Evolutionary conservation across 2,797 vertebrate genomes (phyloP), one percentile per base, ranked within the genome.

Genomic region (Enteromius argenteus): DNA sequence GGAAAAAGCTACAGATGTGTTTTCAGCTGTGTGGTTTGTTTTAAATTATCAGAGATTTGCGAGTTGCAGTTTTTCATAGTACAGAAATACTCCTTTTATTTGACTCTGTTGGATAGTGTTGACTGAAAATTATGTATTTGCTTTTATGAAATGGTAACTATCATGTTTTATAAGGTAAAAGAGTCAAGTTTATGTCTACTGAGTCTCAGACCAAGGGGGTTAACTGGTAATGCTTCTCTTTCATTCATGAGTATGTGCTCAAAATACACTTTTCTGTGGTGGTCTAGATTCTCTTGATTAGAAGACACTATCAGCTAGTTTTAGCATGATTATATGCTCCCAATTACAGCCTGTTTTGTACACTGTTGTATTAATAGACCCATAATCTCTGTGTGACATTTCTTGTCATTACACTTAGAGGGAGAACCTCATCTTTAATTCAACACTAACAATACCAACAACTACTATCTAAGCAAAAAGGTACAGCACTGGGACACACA

Each of bases 321-420:
- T 81, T 53, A 58, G 51, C 35, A 15, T 85, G 79, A 83, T 74
- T 87, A 86, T 66, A 82, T 76, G 73, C 73, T 83, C 56, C 78
- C 82, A 37, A 49, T 85, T 85, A 81, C 60, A 71, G 35, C 9
- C 62, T 11, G 15, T 56, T 81, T 85, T 81, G 17, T 53, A 77
- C 44, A 68, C 64, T 30, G 74, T 75, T 53, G 17, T 78, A 82
- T 72, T 82, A 84, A 86, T 86, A 67, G 66, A 32, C n/a, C 46
- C 46, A 17, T 32, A 9, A 4, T 79, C 83, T 85, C 62, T 72
- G 37, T 71, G 76, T 79, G 35, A 86, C 19, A 23, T 76, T 75
- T 66, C 66, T 51, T 73, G 71, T 71, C 35, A 42, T 56, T 69
- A 44, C 35, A 32, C 1, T 67, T 14, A 72, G 13, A 74, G 68